Base-by-base conservation (phyloP, 2,113 vertebrate species). In the Chloroceryle aenea region DNA sequence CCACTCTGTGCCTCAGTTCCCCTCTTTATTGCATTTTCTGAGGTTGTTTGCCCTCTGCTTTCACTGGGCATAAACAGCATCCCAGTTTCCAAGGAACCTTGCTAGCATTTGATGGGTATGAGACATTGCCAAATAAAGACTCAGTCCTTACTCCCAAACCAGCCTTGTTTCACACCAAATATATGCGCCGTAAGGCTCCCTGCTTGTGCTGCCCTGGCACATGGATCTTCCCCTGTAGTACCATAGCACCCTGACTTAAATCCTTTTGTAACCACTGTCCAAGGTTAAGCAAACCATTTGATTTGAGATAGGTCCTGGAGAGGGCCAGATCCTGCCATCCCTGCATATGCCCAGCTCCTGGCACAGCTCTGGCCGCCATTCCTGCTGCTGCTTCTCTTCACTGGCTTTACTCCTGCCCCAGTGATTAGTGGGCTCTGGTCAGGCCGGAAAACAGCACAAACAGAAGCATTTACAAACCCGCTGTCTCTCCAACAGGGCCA, bases 391-490 rank as follows among this genome's bases (percentile, higher is more conserved):
- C 83, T 69, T 85, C 88, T 81, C 55, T 77, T 93, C 0, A 0
- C 69, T 82, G 66, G 63, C 52, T 92, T 90, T 58, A 42, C 71
- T 93, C 45, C 48, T 82, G 69, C 34, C 45, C 84, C 0, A 0
- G 63, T 95, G 95, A 94, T 96, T 93, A 68, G 86, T 90, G 81
- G 48, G 77, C 89, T 91, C 77, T 90, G 80, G n/a, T 71, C 4
- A 7, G 85, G 78, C 73, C 85, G 72, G 88, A 74, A 86, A 94
- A 50, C 72, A 40, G 91, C 94, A 66, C 83, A 87, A 94, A 59
- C 83, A 86, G 91, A 81, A 58, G 88, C 95, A 95, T 95, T 96
- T 95, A 87, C 95, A 95, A 94, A 93, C 75, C 67, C 0, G 12
- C 87, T 91, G 95, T 92, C 90, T 94, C 83, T 79, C 81, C 90